A percentile compares a stretch with the other conserved stretches of the same genome.
Evolutionary conservation across 2,888 invertebrate genomes (phyloP).

Genomic region (Flexamia atlantica): DNA sequence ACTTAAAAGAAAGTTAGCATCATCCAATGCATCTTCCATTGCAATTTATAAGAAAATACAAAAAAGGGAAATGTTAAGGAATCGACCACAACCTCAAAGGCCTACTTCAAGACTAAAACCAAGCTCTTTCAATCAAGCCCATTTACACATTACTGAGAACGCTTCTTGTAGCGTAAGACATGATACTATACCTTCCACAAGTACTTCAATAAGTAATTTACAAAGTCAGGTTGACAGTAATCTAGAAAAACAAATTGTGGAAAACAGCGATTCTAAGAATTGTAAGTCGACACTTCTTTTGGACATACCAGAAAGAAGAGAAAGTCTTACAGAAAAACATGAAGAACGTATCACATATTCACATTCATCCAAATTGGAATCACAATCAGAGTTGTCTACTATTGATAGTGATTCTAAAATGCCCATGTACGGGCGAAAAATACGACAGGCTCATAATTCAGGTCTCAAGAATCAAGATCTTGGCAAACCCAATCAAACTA

Average conservation of each 20-base stretch:
- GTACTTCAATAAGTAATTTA: neutral
- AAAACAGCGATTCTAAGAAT: neutral
- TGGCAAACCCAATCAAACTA: neutral
- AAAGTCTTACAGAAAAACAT: neutral
- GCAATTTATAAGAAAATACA: slow-evolving; percentile 31
- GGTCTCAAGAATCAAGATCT: neutral
- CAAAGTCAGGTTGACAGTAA: neutral
- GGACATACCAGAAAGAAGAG: neutral
- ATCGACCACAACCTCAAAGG: neutral
- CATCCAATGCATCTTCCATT: slow-evolving; percentile 33
- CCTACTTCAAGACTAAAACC: neutral
- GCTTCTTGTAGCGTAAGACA: too few species aligned
- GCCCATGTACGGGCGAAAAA: neutral
- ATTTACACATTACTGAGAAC: too few species aligned
- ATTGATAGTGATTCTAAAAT: neutral
- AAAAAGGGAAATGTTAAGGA: neutral
- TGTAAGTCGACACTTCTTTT: neutral
- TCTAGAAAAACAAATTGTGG: neutral
- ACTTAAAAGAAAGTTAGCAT: neutral
- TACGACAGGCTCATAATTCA: neutral
- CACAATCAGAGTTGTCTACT: neutral
- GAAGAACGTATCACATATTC: neutral
- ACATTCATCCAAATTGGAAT: neutral
- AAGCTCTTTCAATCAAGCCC: neutral
- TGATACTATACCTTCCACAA: neutral